Conservation (phyloP, 37 sponge, comb jelly and placozoan genomes). For the Aphrocallistes beatrix region DNA sequence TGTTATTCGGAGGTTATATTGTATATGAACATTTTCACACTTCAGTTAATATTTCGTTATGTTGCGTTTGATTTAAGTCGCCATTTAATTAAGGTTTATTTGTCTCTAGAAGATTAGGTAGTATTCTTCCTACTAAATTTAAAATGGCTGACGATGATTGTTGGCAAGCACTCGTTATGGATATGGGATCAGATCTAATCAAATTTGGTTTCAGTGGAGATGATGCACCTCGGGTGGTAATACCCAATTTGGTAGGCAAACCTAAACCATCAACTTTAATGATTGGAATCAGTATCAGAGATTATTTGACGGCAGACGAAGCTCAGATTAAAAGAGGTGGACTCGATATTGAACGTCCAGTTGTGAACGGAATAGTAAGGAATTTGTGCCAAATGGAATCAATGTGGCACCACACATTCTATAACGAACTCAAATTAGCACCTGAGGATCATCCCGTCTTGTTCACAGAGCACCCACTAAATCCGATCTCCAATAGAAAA, state of each 20-base stretch:
- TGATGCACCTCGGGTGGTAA: not conserved
- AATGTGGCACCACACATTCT: not conserved
- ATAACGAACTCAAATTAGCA: not conserved
- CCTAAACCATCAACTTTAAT: not conserved
- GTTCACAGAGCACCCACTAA: not conserved
- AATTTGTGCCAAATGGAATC: not conserved
- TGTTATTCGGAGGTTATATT: no score
- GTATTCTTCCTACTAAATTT: no score
- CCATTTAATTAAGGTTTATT: no score
- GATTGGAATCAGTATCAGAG: not conserved
- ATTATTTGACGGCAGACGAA: not conserved
- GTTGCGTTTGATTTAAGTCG: no score
- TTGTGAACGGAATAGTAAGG: not conserved
- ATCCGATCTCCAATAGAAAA: not conserved
- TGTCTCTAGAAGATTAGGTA: no score
- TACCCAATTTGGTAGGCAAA: not conserved
- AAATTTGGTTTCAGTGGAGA: slow-evolving; percentile 10
- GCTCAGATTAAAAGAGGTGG: not conserved
- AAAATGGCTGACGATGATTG: not conserved
- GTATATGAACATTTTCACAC: no score
- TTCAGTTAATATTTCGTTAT: no score
- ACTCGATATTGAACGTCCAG: not conserved
- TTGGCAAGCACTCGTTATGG: not conserved
- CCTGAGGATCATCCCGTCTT: not conserved
- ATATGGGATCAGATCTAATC: not conserved